Conservation (phyloP, 2,113 vertebrate genomes). For the Myanophis thanlyinensis region DNA sequence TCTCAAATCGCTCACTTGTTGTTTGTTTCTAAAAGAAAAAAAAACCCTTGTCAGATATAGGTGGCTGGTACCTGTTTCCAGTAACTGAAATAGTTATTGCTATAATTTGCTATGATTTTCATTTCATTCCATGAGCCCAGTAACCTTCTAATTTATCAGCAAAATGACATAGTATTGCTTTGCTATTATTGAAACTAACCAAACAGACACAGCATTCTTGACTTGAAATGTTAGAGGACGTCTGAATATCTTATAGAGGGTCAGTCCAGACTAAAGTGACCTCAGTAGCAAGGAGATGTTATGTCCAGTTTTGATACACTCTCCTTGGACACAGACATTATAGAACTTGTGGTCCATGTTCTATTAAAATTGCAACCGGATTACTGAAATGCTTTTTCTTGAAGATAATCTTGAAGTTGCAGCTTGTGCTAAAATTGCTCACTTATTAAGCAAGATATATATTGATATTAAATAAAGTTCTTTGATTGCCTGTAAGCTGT, state of each 20-base stretch:
- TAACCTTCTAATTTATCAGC: not conserved
- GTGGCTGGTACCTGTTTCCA: not conserved
- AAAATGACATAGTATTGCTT: not conserved
- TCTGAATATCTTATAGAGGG: not conserved
- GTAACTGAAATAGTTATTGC: not conserved
- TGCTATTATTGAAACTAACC: not conserved
- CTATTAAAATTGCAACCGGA: not conserved
- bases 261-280: not conserved
- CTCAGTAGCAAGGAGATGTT: not conserved
- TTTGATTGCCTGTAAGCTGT: not conserved
- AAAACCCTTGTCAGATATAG: too few relatives aligned
- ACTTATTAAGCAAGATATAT: not conserved
- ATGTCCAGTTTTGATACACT: not conserved
- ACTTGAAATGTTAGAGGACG: not conserved
- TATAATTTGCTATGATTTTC: not conserved
- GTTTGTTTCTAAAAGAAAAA: not conserved
- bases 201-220: not conserved
- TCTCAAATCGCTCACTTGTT: not conserved
- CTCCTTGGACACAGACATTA: not conserved
- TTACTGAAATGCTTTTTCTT: not conserved
- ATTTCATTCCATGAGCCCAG: not conserved
- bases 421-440: not conserved
- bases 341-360: not conserved
- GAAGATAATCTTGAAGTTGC: not conserved
- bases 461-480: not conserved